phyloP scores from a whole-genome alignment of 30 jellyfish, hydroid and myxozoan genomes.

The Aurelia coerulea region DNA sequence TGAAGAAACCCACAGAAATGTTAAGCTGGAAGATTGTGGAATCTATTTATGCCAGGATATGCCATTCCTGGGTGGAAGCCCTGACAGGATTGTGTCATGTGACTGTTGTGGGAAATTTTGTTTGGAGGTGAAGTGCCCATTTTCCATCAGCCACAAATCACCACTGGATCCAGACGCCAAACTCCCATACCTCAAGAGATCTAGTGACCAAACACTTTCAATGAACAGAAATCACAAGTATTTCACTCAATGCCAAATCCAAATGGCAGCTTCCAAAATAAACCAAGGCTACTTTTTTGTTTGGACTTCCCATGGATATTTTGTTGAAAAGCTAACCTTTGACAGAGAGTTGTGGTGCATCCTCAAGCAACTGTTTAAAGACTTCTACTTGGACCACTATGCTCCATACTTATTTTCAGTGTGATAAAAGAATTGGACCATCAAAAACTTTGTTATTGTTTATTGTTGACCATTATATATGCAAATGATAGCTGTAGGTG shows the following conservation, averaged over 20 bases:
- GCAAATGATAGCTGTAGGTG: neutral
- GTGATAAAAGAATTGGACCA: neutral
- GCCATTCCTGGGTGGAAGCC: constrained; percentile 72
- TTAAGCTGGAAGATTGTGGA: constrained; percentile 12
- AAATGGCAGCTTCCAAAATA: constrained; percentile 24
- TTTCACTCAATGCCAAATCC: constrained; percentile 57
- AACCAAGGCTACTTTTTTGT: constrained; percentile 35
- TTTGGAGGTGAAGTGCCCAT: constrained; percentile 70
- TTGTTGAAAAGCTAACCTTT: neutral
- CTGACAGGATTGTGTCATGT: constrained; percentile 56
- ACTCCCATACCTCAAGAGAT: constrained; percentile 9
- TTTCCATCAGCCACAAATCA: constrained; percentile 1
- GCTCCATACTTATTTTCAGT: neutral
- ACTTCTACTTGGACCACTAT: neutral
- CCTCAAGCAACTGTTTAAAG: neutral
- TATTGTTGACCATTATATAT: neutral
- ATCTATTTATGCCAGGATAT: constrained; percentile 20
- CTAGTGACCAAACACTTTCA: neutral
- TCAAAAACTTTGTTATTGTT: no score
- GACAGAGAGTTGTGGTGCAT: neutral
- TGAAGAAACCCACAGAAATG: constrained; percentile 9
- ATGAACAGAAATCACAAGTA: constrained; percentile 8
- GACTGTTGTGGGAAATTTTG: constrained; percentile 62
- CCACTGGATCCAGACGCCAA: constrained; percentile 4
- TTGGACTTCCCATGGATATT: constrained; percentile 12